Base-by-base conservation (phyloP, 2,797 vertebrate genomes). In the Philypnodon macrostomus region DNA sequence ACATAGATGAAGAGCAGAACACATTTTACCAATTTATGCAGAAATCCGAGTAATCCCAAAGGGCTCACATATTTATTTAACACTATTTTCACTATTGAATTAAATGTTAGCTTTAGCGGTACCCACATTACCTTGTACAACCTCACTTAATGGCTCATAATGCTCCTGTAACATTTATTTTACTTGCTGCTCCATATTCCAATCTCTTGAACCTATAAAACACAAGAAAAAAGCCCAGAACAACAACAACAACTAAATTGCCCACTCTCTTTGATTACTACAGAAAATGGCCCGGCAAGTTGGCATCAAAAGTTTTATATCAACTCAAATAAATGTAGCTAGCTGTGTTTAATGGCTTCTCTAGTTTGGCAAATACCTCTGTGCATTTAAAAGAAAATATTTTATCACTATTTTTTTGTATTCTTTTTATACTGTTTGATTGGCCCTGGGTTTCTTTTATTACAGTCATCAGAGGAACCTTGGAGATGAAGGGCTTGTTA, bases 401-500 rank as follows among this genome's bases (percentile, higher is more conserved):
- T 5, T 15, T 41, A 35, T 13, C 23, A 13, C 6, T 48, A 13
- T 37, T 37, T 4, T 1, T 37, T 23, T 47, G n/a, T n/a, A n/a
- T n/a, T 55, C 42, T 55, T 64, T 55, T 41, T 55, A 62, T 57
- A 58, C 48, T 50, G 52, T 44, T 8, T 15, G 34, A 66, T 50
- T 49, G 7, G 39, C 64, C 33, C 40, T 67, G 38, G 42, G 39
- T 70, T 80, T 69, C 54, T 68, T 61, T 88, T n/a, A n/a, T n/a
- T 70, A 69, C 53, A 55, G 62, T 56, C 65, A 58, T 70, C 45
- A 50, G 47, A 50, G 63, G 63, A 67, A 75, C 79, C 67, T 71
- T 77, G 73, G 55, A 83, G 73, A 84, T 76, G 53, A 81, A 84
- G 60, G 63, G 45, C 73, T 75, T 73, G 73, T 86, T 80, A 83